Conservation (phyloP, 1,140 invertebrate species). For the Brachionus rotundiformis region DNA sequence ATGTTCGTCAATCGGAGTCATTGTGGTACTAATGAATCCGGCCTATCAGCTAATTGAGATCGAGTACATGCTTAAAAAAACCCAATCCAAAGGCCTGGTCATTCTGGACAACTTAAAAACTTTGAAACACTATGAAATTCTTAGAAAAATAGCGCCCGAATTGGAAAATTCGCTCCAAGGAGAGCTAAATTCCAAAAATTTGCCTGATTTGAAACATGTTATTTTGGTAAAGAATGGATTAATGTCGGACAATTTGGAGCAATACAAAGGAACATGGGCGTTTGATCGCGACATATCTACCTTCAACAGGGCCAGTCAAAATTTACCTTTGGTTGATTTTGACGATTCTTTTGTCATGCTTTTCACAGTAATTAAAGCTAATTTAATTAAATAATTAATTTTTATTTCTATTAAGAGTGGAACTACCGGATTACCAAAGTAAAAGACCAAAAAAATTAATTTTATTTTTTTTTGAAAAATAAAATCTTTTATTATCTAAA, state of each 20-base stretch:
- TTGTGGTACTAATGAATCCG: slow-evolving; percentile 37
- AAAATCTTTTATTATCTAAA: not conserved
- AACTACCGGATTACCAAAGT: slow-evolving; percentile 69
- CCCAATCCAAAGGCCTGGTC: slow-evolving; percentile 1
- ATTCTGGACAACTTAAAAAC: slow-evolving; percentile 42
- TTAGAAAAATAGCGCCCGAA: slow-evolving; percentile 35
- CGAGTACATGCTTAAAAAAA: slow-evolving; percentile 40
- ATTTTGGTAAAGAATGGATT: slow-evolving; percentile 28
- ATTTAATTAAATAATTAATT: not conserved
- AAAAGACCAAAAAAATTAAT: not conserved
- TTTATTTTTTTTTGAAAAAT: not conserved
- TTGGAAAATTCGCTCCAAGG: not conserved
- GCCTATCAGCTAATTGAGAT: slow-evolving; percentile 43
- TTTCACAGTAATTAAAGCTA: slow-evolving; percentile 21
- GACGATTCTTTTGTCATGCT: slow-evolving; percentile 43
- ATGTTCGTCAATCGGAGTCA: slow-evolving; percentile 33
- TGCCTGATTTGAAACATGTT: slow-evolving; percentile 48
- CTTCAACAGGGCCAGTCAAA: not conserved
- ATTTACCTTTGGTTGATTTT: slow-evolving; percentile 9
- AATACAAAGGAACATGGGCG: slow-evolving; percentile 39
- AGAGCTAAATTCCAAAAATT: slow-evolving; percentile 35
- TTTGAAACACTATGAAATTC: slow-evolving; percentile 31
- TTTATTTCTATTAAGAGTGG: slow-evolving; percentile 38
- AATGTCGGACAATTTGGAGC: not conserved
- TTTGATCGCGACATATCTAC: slow-evolving; percentile 19